Conservation (phyloP, 2,797 vertebrate species). For the Molossus alvarezi region DNA sequence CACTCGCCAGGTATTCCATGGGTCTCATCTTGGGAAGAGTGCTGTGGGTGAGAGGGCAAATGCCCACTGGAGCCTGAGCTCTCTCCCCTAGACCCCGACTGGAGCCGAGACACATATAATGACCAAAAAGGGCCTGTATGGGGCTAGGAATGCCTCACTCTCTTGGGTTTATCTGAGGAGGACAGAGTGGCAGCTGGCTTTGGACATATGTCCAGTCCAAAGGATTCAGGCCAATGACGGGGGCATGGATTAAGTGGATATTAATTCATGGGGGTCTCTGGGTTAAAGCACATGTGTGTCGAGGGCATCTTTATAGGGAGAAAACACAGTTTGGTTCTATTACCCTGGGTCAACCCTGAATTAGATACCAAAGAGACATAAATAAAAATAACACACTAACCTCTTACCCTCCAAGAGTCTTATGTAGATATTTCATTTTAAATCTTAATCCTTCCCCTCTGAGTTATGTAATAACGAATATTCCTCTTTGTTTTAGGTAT, state of each 20-base stretch:
- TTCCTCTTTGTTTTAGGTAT: neutral
- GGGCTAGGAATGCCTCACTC: neutral
- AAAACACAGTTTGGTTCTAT: neutral
- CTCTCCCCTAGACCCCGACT: neutral
- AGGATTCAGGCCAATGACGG: neutral
- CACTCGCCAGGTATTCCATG: fast-evolving
- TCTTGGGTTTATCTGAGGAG: neutral
- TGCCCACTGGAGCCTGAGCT: neutral
- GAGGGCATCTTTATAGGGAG: neutral
- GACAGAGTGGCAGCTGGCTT: neutral
- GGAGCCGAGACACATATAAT: neutral
- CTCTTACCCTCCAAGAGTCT: neutral
- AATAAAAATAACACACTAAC: neutral
- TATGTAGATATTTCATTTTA: conserved; percentile 23
- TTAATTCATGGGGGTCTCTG: neutral
- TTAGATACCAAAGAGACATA: neutral
- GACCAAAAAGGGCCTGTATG: neutral
- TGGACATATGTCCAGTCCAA: neutral
- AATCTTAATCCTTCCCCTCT: neutral
- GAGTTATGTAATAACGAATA: neutral
- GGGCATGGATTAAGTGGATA: neutral
- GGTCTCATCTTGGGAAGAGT: neutral
- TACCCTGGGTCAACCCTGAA: neutral
- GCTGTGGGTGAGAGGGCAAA: neutral
- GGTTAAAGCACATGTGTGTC: neutral